Base-by-base conservation (phyloP, 2,113 vertebrate genomes). In the Anarrhichthys ocellatus region DNA sequence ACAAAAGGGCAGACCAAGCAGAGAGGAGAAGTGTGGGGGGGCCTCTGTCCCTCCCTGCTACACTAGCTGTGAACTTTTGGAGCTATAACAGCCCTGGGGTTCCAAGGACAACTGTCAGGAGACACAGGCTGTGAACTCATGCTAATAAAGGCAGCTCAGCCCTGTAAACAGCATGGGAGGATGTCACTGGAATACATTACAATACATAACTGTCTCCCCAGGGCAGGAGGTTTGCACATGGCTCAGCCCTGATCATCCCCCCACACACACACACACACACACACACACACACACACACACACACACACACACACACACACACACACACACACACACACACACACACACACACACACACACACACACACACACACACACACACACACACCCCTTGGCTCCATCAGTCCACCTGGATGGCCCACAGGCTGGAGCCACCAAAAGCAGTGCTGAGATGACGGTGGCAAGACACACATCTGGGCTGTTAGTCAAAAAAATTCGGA, bases 121-220 rank as follows among this genome's bases (percentile, higher is more conserved):
- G 91, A 90, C 91, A 86, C 62, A 24, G 91, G 91, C 92, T 94
- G 91, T 95, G 93, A 95, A 93, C 93, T 90, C 93, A 92, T 94
- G 93, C 94, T 95, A 95, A 96, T 96, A 94, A 95, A 95, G 93
- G 94, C 93, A 93, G 93, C 91, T 93, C 91, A 88, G 88, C 68
- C 88, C 94, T 95, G 93, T 94, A 95, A 95, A 95, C 95, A 95
- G 94, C 93, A 94, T 88, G 92, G 85, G 89, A 93, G 87, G 92
- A 94, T 94, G 94, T 95, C 94, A 93, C 88, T 78, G 77, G 95
- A 94, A 96, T 96, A 95, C 92, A 96, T 95, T 96, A 95, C 92
- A 95, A 95, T 95, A 95, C 94, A 96, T 95, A 95, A 95, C 94
- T 95, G 94, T 94, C 94, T 94, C 89, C 89, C 83, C 80, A 75